Evolutionary conservation across 2,888 invertebrate species (phyloP), one percentile per base, ranked within the genome.

Genomic region (Aelia acuminata): DNA sequence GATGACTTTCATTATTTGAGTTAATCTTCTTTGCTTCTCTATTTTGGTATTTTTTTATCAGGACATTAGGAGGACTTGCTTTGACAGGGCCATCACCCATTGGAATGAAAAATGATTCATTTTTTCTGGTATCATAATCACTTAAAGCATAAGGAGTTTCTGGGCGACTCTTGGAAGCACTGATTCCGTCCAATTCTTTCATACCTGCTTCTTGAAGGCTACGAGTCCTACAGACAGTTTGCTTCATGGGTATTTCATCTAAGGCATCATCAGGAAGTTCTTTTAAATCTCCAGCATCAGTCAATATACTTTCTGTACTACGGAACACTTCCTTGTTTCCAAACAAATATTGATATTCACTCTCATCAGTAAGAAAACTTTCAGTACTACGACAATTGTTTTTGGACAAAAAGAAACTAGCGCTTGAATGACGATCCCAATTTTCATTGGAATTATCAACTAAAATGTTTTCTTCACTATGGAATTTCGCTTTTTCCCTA

Each of bases 291-390:
- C 90, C 91, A 90, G 96, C 96, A 92, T 96, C 97, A 0, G 96
- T 96, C 0, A 97, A 92, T 10, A 97, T 95, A 91, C 96, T 96
- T 91, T 97, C 97, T 91, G 96, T 94, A 88, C 96, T 96, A 91
- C 96, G 91, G 87, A 90, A 91, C 49, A 90, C 90, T 80, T 90
- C 90, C 87, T 89, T 90, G 87, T 90, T 90, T 20, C 88, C 89
- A 86, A 91, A 91, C 39, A 91, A 88, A 87, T 90, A 91, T 70
- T 94, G 95, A 90, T 94, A 94, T 88, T 94, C 94, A 31, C 95
- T 94, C 90, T 96, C 96, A 90, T 96, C 96, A 0, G 96, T 96
- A 11, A 97, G 91, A 53, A 97, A 94, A 39, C 96, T 96, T 91
- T 97, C 97, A 91, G 96, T 96, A 89, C 96, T 96, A 89, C 94